A percentile compares a stretch with the other conserved stretches of the same genome.
phyloP scores from a whole-genome alignment of 2,113 vertebrate species.

The Chionodraco myersi region DNA sequence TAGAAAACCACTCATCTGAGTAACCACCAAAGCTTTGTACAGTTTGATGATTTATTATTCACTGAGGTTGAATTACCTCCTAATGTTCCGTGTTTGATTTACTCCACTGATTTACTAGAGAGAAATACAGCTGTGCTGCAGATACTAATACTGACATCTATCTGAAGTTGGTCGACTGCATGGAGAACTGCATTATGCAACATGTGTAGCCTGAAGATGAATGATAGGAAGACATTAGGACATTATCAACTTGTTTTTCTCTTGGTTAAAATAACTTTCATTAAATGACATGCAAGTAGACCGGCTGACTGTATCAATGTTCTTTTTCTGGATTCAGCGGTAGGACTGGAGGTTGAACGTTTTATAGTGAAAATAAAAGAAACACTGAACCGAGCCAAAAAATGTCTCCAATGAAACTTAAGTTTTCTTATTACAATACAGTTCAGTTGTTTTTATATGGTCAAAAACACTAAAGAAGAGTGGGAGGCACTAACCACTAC shows the following conservation, averaged over 20 bases:
- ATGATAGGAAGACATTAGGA: not conserved
- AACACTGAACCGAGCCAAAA: not conserved
- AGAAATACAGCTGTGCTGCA: slow-evolving; percentile 30
- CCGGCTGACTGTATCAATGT: too few species aligned
- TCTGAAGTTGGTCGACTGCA: not conserved
- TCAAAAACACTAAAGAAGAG: not conserved
- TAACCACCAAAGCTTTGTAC: slow-evolving; percentile 12
- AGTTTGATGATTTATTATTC: slow-evolving; percentile 52
- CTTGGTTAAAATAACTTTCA: not conserved
- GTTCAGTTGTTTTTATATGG: not conserved
- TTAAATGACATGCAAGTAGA: not conserved
- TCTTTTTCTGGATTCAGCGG: not conserved
- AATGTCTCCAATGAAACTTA: not conserved
- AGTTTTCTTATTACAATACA: not conserved
- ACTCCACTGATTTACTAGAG: slow-evolving; percentile 33
- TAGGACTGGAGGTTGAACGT: not conserved
- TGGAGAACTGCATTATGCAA: slow-evolving; percentile 1
- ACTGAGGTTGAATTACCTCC: slow-evolving; percentile 19
- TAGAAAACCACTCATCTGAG: slow-evolving; percentile 43
- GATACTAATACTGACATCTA: not conserved
- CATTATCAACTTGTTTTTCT: slow-evolving; percentile 5
- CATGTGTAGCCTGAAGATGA: not conserved
- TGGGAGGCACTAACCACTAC: not conserved
- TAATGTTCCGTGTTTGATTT: slow-evolving; percentile 37
- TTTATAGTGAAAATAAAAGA: not conserved